Evolutionary conservation across 2,113 vertebrate species (phyloP).

Genomic region (Ammodytes dubius): DNA sequence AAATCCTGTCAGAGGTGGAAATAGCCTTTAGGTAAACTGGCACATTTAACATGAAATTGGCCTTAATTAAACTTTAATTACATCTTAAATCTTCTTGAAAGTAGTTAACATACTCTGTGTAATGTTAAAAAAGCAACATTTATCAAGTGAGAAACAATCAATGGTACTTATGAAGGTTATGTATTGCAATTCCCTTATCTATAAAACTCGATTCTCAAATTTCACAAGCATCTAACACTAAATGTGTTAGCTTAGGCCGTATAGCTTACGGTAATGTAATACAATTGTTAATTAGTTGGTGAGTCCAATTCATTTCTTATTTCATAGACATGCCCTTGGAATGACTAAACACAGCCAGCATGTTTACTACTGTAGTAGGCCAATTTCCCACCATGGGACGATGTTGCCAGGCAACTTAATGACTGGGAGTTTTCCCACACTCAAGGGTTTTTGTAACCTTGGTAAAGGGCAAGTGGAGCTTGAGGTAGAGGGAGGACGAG

Average conservation of each 20-base stretch:
- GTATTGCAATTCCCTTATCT: neutral
- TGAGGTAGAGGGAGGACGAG: neutral
- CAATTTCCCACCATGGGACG: constrained; percentile 46
- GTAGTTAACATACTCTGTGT: neutral
- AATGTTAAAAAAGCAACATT: neutral
- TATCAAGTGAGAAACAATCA: neutral
- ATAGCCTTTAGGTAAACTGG: constrained; percentile 18
- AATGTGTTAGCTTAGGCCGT: neutral
- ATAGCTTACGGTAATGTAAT: neutral
- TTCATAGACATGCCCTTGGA: neutral
- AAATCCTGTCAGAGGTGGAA: constrained; percentile 35
- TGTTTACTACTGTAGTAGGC: constrained; percentile 50
- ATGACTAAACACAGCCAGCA: constrained; percentile 29
- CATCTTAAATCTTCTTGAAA: neutral
- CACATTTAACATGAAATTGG: constrained; percentile 2
- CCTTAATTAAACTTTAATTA: constrained; percentile 5
- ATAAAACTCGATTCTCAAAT: neutral
- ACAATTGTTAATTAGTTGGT: neutral
- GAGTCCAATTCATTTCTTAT: neutral
- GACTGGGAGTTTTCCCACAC: constrained; percentile 67
- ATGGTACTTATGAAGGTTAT: neutral
- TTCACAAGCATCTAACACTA: neutral
- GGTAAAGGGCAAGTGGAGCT: constrained; percentile 60
- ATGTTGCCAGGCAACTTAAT: constrained; percentile 70
- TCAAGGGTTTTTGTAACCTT: constrained; percentile 61